Evolutionary conservation across 2,113 vertebrate genomes (phyloP).

Genomic region (Gymnorhina tibicen): DNA sequence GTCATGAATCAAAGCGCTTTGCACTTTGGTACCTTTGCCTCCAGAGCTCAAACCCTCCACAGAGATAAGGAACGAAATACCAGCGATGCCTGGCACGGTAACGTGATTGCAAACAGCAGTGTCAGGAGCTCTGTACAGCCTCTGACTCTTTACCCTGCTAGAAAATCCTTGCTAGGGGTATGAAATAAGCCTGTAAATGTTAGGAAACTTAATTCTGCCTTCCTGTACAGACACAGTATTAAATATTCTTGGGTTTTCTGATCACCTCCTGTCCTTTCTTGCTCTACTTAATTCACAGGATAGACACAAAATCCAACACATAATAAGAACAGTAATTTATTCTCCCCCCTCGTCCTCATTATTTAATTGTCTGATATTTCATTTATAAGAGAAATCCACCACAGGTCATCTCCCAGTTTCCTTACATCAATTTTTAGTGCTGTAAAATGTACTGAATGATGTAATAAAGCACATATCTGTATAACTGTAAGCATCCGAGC

Average conservation of each 20-base stretch:
- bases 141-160: background rate
- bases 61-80: fast-evolving
- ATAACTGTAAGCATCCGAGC: background rate
- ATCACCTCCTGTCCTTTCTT: background rate
- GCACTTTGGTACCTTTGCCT: background rate
- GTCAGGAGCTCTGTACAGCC: background rate
- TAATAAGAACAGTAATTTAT: background rate
- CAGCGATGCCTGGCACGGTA: background rate
- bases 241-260: background rate
- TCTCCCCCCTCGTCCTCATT: background rate
- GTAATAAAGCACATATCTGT: background rate
- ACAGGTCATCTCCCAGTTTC: background rate
- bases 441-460: background rate
- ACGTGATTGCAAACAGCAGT: background rate
- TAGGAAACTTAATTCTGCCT: background rate
- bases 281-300: background rate
- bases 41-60: background rate
- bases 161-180: background rate
- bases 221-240: background rate
- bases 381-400: background rate
- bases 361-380: background rate
- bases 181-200: background rate
- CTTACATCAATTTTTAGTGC: background rate
- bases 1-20: background rate
- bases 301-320: background rate